Base-by-base conservation (phyloP, 1,140 invertebrate species). In the Drosophila pallidifrons region DNA sequence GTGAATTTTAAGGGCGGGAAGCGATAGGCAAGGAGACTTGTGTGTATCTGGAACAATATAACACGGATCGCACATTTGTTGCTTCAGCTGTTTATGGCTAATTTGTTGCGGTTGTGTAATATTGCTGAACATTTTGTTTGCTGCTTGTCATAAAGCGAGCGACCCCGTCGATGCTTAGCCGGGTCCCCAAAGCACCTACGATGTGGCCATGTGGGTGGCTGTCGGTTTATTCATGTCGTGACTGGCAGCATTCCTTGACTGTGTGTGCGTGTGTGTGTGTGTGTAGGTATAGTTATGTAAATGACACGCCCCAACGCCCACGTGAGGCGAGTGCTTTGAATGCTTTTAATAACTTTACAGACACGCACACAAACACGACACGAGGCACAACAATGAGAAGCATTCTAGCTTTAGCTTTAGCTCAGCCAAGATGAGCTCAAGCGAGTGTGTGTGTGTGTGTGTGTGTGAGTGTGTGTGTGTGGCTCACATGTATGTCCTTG, bases 261-360 rank as follows among this genome's bases (percentile, higher is more conserved):
- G 64, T 65, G n/a, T 68, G 20, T 25, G 20, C 3, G 15, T 68
- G n/a, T 65, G 35, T 38, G 35, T 65, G 15, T 68, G 20, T 25
- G 20, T 25, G 15, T 68, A 45, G 73, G 46, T 82, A 65, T 79
- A 79, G 82, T 82, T 86, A 87, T 87, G 82, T 74, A 79, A 87
- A 87, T 86, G 74, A 82, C 64, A 88, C 72, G 65, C 68, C 49
- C 52, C 51, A 52, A 49, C n/a, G 52, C 59, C 51, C 51, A n/a
- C 30, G 54, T 67, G 59, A 61, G 77, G 75, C 59, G 81, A 81
- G 81, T 69, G 69, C 64, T 88, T 87, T 87, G 72, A 82, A 87
- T 87, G 83, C 80, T 82, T 88, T 87, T 87, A 87, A 87, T 87
- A 87, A 87, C 83, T 87, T 88, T 77, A 74, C 82, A 82, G 79